Percentiles rank a stretch among this genome's conserved stretches.
Conservation (phyloP, 2,113 vertebrate genomes). For the Saccopteryx leptura region DNA sequence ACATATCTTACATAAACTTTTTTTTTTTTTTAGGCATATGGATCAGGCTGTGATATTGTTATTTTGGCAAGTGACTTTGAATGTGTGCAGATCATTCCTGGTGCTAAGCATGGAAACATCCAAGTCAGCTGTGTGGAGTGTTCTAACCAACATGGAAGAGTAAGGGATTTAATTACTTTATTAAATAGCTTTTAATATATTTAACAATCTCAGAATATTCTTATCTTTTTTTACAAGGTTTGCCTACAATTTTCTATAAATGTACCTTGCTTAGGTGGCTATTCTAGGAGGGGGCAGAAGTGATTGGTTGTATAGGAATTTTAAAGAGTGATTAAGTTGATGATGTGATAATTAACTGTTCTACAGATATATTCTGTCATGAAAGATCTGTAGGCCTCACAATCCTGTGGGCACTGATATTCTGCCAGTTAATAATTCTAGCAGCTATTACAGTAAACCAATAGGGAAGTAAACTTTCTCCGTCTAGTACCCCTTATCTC, state of each 20-base stretch:
- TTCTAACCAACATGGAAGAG: conserved; percentile 97
- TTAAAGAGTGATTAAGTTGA: not conserved
- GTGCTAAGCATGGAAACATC: conserved; percentile 99
- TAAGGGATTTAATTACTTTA: conserved; percentile 88
- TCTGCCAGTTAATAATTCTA: conserved; percentile 44
- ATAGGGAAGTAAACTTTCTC: conserved; percentile 11
- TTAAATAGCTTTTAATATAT: conserved; percentile 54
- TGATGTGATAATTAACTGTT: not conserved
- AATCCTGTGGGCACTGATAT: not conserved
- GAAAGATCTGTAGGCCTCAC: not conserved
- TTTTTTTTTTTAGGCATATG: conserved; percentile 93
- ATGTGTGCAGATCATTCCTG: conserved; percentile 99
- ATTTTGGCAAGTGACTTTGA: conserved; percentile 98
- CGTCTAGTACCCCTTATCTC: not conserved
- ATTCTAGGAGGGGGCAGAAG: not conserved
- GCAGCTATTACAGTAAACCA: not conserved
- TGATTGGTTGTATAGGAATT: not conserved
- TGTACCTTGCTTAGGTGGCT: not conserved
- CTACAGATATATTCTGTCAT: not conserved
- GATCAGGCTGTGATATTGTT: conserved; percentile 98
- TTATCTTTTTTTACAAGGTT: not conserved
- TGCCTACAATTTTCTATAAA: not conserved
- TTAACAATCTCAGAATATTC: conserved; percentile 24
- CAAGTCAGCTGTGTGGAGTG: conserved; percentile 99
- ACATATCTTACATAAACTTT: conserved; percentile 66